Evolutionary conservation across 2,113 vertebrate genomes (phyloP), one percentile per base, ranked within the genome.

Genomic region (Epinephelus lanceolatus): DNA sequence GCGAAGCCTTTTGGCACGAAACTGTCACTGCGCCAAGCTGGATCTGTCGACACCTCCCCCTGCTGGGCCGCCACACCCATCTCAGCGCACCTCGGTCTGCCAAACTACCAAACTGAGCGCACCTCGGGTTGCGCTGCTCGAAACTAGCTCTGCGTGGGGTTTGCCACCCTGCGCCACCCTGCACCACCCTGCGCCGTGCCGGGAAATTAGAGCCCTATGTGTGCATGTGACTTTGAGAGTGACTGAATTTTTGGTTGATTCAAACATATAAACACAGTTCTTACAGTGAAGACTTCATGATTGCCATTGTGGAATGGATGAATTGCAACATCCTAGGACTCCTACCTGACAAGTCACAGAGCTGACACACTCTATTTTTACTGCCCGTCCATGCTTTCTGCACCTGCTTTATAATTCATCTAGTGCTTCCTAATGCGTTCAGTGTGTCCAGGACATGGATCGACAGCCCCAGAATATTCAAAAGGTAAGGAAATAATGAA

Each of bases 321-420:
- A 66, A 37, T 1, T 76, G 51, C 74, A 55, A 6, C 30, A 40
- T 62, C 27, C 51, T 12, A 51, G 52, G 18, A 62, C 27, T 67
- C 3, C n/a, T 5, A 60, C 6, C 40, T 72, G 65, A 85, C 53
- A 79, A 69, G 55, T 59, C 33, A 67, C 37, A 47, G 33, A 76
- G 65, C 57, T 60, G 51, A 75, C 52, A 75, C 75, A 59, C n/a
- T 73, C 76, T 88, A 84, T 88, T 81, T 88, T 82, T 73, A 87
- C 73, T 70, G 67, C n/a, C 37, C 15, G 21, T 71, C 78, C 76
- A 49, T 12, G 6, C 76, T 71, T 37, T 68, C 53, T 70, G 55
- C 86, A 82, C 59, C 55, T 79, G 52, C 42, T 81, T 53, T 65
- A 78, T 65, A 81, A 88, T 84, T 78, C 33, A 85, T 85, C 47